Evolutionary conservation across 2,888 invertebrate genomes (phyloP).

Genomic region (Clostera curtula): DNA sequence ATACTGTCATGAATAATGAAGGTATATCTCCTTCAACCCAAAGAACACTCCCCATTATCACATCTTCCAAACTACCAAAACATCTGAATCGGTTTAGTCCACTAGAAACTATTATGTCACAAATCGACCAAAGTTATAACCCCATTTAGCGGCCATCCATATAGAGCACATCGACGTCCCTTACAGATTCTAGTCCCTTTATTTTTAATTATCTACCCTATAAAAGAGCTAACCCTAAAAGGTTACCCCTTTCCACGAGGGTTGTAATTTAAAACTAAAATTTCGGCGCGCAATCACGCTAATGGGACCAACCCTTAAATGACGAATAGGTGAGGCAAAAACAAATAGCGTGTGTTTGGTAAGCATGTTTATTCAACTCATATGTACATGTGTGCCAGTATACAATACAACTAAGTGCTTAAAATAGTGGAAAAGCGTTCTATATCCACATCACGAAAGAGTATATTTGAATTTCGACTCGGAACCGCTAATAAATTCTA

Average conservation of each 20-base stretch:
- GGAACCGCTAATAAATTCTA: no score
- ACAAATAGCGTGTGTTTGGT: slow-evolving; percentile 48
- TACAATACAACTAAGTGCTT: slow-evolving; percentile 33
- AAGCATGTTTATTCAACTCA: slow-evolving; percentile 51
- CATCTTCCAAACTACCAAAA: no score
- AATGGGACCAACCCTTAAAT: slow-evolving; percentile 23
- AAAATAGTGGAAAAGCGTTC: slow-evolving; percentile 21
- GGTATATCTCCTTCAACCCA: no score
- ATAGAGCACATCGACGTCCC: no score
- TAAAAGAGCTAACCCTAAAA: slow-evolving; percentile 19
- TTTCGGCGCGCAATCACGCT: slow-evolving; percentile 17
- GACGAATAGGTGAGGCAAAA: slow-evolving; percentile 45
- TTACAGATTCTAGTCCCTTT: no score
- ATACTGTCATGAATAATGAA: no score
- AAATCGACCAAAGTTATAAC: slow-evolving; percentile 1
- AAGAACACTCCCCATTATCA: no score
- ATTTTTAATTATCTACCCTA: slow-evolving; percentile 17
- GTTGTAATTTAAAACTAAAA: slow-evolving; percentile 22
- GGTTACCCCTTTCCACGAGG: slow-evolving; percentile 13
- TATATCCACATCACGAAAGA: no score
- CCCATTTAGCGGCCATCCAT: no score
- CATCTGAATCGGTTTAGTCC: no score
- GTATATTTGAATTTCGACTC: no score
- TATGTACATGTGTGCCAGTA: slow-evolving; percentile 41
- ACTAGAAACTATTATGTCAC: no score